Conservation (phyloP, 2,113 vertebrate genomes). For the Gasterosteus aculeatus region DNA sequence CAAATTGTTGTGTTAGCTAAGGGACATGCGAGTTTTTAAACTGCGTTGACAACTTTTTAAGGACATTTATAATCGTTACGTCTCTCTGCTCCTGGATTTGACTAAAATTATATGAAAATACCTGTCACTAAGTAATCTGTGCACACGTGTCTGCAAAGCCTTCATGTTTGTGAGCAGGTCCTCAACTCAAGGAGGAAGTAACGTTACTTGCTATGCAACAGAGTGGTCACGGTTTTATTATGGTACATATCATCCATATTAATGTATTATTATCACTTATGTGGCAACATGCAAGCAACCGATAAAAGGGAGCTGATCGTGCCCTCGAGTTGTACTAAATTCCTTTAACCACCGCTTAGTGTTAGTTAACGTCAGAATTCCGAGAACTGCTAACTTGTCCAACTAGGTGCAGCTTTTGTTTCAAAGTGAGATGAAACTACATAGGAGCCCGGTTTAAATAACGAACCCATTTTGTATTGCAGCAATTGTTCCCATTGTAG, state of each 20-base stretch:
- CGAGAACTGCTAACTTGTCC: not conserved
- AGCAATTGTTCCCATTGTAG: not conserved
- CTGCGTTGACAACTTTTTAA: not conserved
- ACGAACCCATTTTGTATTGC: constrained; percentile 19
- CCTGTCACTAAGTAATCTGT: not conserved
- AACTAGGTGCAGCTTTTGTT: not conserved
- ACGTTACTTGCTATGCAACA: not conserved
- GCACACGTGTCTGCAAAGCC: not conserved
- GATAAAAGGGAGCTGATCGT: not conserved
- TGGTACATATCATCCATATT: not conserved
- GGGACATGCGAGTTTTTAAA: not conserved
- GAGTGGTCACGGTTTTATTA: not conserved
- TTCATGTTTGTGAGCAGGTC: not conserved
- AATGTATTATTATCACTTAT: not conserved
- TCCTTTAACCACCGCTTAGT: not conserved
- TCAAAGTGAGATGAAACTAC: not conserved
- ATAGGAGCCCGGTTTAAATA: not conserved
- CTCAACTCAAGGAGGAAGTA: not conserved
- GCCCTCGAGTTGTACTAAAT: not conserved
- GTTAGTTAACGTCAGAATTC: not conserved
- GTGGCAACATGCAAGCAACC: not conserved
- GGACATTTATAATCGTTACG: not conserved
- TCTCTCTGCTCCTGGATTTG: not conserved
- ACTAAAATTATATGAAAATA: not conserved
- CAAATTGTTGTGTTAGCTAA: too few relatives aligned